phyloP scores from a whole-genome alignment of 2,888 invertebrate genomes.

The Leptinotarsa haldemani region DNA sequence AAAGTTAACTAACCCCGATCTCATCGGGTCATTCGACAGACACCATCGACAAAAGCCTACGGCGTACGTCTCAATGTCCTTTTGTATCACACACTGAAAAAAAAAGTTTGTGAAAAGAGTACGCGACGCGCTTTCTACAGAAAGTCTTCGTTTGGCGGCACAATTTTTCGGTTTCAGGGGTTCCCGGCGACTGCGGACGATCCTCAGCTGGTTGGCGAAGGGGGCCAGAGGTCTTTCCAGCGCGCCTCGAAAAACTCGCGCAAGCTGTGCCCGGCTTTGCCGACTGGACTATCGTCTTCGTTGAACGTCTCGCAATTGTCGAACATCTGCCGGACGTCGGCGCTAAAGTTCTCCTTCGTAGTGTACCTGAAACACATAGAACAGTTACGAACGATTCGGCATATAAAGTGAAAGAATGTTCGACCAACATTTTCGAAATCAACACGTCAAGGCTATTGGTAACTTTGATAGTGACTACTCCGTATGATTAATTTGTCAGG shows the following conservation, averaged over 20 bases:
- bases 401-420: too few relatives aligned
- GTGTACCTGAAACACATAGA: conserved; percentile 80
- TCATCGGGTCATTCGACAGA: not conserved
- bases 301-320: conserved; percentile 98
- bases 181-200: conserved; percentile 37
- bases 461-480: too few relatives aligned
- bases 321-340: conserved; percentile 94
- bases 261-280: conserved; percentile 95
- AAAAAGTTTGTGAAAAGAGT: conserved; percentile 44
- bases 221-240: conserved; percentile 79
- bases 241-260: conserved; percentile 91
- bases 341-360: conserved; percentile 90
- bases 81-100: conserved; percentile 59
- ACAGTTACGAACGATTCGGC: not conserved
- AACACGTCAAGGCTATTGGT: too few relatives aligned
- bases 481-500: too few relatives aligned
- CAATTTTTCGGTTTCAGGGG: conserved; percentile 34
- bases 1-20: not conserved
- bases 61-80: conserved; percentile 23
- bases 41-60: conserved; percentile 6
- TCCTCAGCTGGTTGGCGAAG: conserved; percentile 61
- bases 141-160: not conserved
- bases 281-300: conserved; percentile 98
- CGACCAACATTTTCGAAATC: too few relatives aligned
- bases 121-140: not conserved